Base-by-base conservation (phyloP, 2,113 vertebrate genomes). In the Ailurus styani region DNA sequence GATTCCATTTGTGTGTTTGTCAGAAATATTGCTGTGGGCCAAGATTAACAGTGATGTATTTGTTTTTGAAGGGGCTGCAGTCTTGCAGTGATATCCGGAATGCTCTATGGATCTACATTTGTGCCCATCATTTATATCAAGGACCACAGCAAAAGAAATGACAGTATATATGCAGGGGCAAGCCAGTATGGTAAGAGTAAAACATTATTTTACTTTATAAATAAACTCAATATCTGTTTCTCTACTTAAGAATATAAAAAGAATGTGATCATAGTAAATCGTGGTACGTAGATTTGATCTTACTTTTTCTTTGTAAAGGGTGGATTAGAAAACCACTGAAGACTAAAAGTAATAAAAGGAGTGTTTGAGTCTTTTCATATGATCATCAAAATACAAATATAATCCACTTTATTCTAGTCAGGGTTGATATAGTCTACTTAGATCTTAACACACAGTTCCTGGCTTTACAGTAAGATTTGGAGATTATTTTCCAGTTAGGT, bases 71-170 rank as follows among this genome's bases (percentile, higher is more conserved):
- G 99, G 93, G 99, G 99, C 29, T 99, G 99, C 97, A 96, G 98
- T 92, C 98, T 99, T 29, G 99, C 99, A 4, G 98, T 99, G 55
- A 45, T 98, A 75, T 99, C 99, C 13, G 99, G 99, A 73, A 97
- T 99, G 91, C 94, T 99, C 31, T 99, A 99, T 0, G 99, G 99
- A 27, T 99, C 98, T 34, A 98, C 99, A 54, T 99, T 99, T 96
- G 84, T 99, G 40, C 99, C 99, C 3, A 98, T 99, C 52, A 98
- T 99, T 95, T 99, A 99, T 97, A 99, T 99, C 89, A 99, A 99
- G 98, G 99, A 99, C 96, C 99, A 99, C 55, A 99, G 99, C 52
- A 98, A 98, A 34, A 98, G 96, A 97, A 99, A 98, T 90, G 99
- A 98, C 83, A 99, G 99, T 42, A 10, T 97, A 0, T 99, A 99